Evolutionary conservation across 2,888 invertebrate species (phyloP), one percentile per base, ranked within the genome.

Genomic region (Physocephala rufipes): DNA sequence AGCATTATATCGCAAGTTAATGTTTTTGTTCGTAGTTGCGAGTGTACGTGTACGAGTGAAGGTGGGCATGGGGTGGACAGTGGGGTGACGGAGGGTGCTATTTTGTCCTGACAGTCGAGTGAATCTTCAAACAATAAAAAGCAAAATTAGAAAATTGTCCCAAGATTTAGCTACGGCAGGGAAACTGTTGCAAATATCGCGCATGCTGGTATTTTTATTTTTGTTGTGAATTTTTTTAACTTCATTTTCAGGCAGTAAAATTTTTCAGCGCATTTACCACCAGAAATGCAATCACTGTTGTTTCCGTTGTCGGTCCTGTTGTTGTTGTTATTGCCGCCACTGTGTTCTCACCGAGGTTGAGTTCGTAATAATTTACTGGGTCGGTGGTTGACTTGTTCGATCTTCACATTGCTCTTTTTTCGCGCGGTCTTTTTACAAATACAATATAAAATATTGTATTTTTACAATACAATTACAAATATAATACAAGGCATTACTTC

Each of bases 321-420:
- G 4, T 36, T 36, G 36, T 36, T 36, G 36, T 36, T 36, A 9
- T 36, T 36, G n/a, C n/a, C n/a, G n/a, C n/a, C n/a, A 36, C 9
- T 36, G 24, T 51, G 51, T 12, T 71, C 19, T 61, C 64, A 26
- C n/a, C 55, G 21, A 53, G 68, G 64, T 63, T 53, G 47, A 67
- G 74, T 75, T 73, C 75, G 77, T 75, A 77, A 77, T 76, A 77
- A 76, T 75, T 75, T 9, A 36, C 36, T 36, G 36, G 36, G 36
- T 36, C 36, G 36, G n/a, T n/a, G n/a, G n/a, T n/a, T n/a, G n/a
- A 4, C 36, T 75, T 76, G 77, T 76, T 73, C 76, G 28, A 5
- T 21, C 15, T 64, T 21, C 63, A 64, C n/a, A n/a, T n/a, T 66
- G 66, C 55, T 15, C 43, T 53, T 43, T 36, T 36, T 55, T 24